Conservation (phyloP, 1,140 invertebrate genomes). For the Apolygus lucorum region DNA sequence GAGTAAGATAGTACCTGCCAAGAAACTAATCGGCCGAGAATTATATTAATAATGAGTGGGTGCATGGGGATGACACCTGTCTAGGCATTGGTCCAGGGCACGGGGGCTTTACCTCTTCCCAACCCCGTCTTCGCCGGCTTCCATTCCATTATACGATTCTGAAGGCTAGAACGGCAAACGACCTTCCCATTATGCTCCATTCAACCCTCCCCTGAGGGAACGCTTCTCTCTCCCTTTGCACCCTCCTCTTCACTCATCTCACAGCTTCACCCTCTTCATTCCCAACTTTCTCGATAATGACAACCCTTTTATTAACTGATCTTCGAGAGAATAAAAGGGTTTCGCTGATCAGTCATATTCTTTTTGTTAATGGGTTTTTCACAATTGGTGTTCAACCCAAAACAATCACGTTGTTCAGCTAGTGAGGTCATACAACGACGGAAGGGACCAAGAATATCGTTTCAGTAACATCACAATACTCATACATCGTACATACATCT, state of each 20-base stretch:
- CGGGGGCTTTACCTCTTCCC: neutral
- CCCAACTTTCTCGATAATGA: slow-evolving; percentile 1
- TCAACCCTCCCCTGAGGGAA: neutral
- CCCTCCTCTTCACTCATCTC: neutral
- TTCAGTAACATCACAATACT: no score
- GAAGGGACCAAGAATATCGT: no score
- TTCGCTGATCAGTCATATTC: no score
- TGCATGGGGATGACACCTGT: slow-evolving; percentile 20
- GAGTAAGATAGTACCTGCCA: slow-evolving; percentile 23
- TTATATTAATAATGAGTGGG: slow-evolving; percentile 22
- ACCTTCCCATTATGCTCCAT: slow-evolving; percentile 19
- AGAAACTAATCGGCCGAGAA: slow-evolving; percentile 23
- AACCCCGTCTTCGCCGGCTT: neutral
- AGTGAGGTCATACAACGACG: no score
- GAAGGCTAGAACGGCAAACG: slow-evolving; percentile 20
- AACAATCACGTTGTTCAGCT: no score
- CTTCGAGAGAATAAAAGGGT: no score
- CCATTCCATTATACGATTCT: neutral
- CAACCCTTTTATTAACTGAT: slow-evolving; percentile 7
- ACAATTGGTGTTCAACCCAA: no score
- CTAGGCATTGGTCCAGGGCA: slow-evolving; percentile 22
- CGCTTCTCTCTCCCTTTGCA: neutral
- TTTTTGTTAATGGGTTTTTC: no score
- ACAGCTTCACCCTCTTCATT: neutral
- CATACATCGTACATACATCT: no score